These are phyloP conservation scores for Aporrectodea caliginosa DNA, from an alignment of 1,140 invertebrate species.

Conservation along the genomic window DNA sequence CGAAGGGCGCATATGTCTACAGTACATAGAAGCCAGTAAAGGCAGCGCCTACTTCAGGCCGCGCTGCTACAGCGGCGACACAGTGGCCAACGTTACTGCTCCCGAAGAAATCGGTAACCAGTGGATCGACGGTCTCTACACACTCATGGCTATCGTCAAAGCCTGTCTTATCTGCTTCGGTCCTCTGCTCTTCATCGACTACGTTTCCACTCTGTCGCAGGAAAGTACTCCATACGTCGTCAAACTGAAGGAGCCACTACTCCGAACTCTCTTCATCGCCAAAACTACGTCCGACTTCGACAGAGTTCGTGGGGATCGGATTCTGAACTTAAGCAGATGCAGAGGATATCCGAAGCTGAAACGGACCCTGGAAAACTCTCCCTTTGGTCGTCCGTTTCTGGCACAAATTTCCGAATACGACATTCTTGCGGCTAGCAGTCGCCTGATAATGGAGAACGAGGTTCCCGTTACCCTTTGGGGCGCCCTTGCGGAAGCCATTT, in stretches of 20 bases:
- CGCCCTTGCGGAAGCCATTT: constrained; percentile 15
- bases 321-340: constrained; percentile 22
- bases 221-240: constrained; percentile 26
- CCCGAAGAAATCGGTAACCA: constrained; percentile 38
- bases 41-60: constrained; percentile 30
- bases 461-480: constrained; percentile 25
- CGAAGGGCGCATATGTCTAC: constrained; percentile 42
- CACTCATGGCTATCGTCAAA: constrained; percentile 44
- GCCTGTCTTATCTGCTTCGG: constrained; percentile 47
- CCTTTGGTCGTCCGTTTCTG: constrained; percentile 11
- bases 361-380: constrained; percentile 2
- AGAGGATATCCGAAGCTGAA: constrained; percentile 28
- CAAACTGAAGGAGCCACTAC: constrained; percentile 31
- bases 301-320: constrained; percentile 10
- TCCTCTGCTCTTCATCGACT: constrained; percentile 44
- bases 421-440: constrained; percentile 27
- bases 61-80: constrained; percentile 13
- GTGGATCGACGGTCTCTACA: constrained; percentile 49
- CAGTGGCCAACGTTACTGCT: background rate
- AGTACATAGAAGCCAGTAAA: constrained; percentile 37
- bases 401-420: constrained; percentile 28
- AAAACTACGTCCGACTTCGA: constrained; percentile 7
- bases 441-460: constrained; percentile 31
- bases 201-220: constrained; percentile 37
- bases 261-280: constrained; percentile 15